Conservation (phyloP, 2,797 vertebrate species). For the Naso thynnoides region DNA sequence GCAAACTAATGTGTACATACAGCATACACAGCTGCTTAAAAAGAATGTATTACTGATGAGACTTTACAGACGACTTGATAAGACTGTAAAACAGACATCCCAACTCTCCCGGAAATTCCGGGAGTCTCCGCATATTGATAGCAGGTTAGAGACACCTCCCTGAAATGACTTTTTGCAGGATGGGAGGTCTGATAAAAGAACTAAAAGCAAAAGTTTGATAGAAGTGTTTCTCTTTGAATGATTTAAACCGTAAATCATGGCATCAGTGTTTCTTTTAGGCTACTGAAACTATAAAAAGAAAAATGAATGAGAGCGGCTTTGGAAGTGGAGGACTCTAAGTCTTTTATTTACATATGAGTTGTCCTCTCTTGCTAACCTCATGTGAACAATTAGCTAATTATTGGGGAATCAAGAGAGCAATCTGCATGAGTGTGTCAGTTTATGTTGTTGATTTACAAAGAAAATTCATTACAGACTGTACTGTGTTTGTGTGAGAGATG, state of each 20-base stretch:
- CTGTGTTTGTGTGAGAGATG: fast-evolving
- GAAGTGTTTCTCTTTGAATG: background rate
- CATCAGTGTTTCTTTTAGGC: background rate
- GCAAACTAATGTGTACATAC: background rate
- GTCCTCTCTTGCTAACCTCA: background rate
- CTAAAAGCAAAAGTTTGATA: background rate
- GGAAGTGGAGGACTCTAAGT: background rate
- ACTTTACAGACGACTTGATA: too few species aligned
- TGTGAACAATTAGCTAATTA: background rate
- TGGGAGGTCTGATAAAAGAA: too few species aligned
- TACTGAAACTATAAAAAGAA: background rate
- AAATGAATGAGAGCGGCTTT: background rate
- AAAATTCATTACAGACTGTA: background rate
- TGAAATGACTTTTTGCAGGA: too few species aligned
- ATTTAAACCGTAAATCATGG: background rate
- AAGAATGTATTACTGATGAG: too few species aligned
- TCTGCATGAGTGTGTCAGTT: background rate
- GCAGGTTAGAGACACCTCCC: too few species aligned
- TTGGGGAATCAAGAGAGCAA: background rate
- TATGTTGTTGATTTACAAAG: background rate
- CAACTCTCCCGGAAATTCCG: too few species aligned
- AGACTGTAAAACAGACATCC: too few species aligned
- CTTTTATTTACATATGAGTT: background rate
- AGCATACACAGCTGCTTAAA: too few species aligned
- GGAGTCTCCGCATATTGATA: too few species aligned